Conservation (phyloP, 30 jellyfish, hydroid and myxozoan species). For the Chironex yamaguchii region DNA sequence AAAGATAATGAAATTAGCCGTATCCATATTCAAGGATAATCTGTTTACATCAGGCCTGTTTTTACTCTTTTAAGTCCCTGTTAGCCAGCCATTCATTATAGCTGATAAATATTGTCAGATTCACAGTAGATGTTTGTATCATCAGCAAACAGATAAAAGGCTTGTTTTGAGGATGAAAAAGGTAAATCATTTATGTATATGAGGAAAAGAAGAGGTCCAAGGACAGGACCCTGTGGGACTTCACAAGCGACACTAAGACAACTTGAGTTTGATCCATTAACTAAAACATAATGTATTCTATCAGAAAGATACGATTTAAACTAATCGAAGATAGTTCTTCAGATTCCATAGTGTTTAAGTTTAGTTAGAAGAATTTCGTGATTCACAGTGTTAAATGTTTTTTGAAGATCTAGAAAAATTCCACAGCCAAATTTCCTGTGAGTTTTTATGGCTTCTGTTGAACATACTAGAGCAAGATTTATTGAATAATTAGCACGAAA, state of each 20-base stretch:
- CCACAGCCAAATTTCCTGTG: slow-evolving; percentile 28
- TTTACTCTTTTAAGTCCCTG: neutral
- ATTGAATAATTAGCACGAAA: slow-evolving; percentile 63
- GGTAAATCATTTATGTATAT: slow-evolving; percentile 11
- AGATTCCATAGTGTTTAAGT: slow-evolving; percentile 23
- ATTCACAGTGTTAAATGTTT: slow-evolving; percentile 55
- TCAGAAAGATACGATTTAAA: slow-evolving; percentile 44
- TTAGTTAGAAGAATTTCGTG: slow-evolving; percentile 22
- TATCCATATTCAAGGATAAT: slow-evolving; percentile 1
- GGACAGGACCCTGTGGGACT: slow-evolving; percentile 55
- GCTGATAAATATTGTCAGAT: too few relatives aligned
- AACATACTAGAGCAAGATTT: slow-evolving; percentile 67
- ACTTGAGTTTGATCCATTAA: slow-evolving; percentile 7
- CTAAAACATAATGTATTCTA: slow-evolving; percentile 36
- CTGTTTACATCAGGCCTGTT: slow-evolving; percentile 6
- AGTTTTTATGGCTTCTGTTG: slow-evolving; percentile 35
- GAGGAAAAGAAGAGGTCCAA: slow-evolving; percentile 23
- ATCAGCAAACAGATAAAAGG: slow-evolving; percentile 34
- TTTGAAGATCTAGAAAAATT: slow-evolving; percentile 45
- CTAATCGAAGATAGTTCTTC: slow-evolving; percentile 35
- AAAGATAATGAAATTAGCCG: slow-evolving; percentile 25
- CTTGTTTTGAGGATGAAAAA: slow-evolving; percentile 12
- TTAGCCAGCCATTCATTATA: neutral
- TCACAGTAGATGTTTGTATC: slow-evolving; percentile 26
- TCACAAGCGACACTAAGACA: neutral